Evolutionary conservation across 2,797 vertebrate genomes (phyloP).

Genomic region (Synanceia verrucosa): DNA sequence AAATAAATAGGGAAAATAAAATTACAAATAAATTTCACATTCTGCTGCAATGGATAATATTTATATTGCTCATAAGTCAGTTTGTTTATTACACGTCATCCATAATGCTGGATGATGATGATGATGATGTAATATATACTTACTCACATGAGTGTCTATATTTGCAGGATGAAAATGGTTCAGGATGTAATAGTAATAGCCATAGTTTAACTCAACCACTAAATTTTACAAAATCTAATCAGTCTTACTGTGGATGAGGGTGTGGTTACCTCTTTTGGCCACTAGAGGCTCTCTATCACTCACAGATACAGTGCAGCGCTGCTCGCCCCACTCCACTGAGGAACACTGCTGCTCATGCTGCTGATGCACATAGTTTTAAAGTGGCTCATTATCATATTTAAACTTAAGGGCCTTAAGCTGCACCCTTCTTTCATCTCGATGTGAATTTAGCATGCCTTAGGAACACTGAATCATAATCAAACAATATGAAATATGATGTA

Average conservation of each 20-base stretch:
- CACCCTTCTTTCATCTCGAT: neutral
- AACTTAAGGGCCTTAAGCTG: neutral
- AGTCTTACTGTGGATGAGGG: neutral
- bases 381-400: neutral
- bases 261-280: constrained; percentile 34
- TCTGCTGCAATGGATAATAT: too few relatives aligned
- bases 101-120: too few relatives aligned
- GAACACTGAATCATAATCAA: neutral
- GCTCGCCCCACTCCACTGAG: neutral
- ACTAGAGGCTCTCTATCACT: constrained; percentile 74
- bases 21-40: too few relatives aligned
- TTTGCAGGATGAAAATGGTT: neutral
- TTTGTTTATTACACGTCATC: too few relatives aligned
- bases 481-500: neutral
- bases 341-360: constrained; percentile 16
- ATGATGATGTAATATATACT: neutral
- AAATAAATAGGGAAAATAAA: too few relatives aligned
- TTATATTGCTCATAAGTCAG: too few relatives aligned
- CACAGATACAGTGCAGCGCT: constrained; percentile 31
- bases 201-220: too few relatives aligned
- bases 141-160: neutral
- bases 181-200: too few relatives aligned
- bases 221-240: too few relatives aligned
- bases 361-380: too few relatives aligned
- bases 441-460: neutral